Evolutionary conservation across 2,113 vertebrate species (phyloP).

Genomic region (Nothobranchius kuhntae): DNA sequence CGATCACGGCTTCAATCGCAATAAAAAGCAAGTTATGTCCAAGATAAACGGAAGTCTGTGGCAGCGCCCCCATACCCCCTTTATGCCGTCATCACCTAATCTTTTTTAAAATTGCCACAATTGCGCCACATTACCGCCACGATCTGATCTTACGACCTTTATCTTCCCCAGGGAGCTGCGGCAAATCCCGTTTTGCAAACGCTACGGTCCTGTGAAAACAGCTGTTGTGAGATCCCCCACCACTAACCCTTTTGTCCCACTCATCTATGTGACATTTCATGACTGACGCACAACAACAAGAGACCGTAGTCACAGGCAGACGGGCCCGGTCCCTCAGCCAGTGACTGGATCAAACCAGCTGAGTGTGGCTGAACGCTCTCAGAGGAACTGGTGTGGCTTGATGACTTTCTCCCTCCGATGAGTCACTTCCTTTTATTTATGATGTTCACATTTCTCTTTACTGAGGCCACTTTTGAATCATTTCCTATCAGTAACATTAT

Average conservation of each 20-base stretch:
- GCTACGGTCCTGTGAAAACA: too few relatives aligned
- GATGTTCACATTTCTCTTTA: slow-evolving; percentile 43
- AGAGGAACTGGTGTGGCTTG: slow-evolving; percentile 42
- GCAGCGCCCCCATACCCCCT: too few relatives aligned
- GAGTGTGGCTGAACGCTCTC: slow-evolving; percentile 48
- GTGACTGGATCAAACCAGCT: slow-evolving; percentile 59
- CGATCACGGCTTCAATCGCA: too few relatives aligned
- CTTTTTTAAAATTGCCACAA: too few relatives aligned
- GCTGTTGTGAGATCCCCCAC: slow-evolving; percentile 7
- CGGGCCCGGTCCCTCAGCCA: slow-evolving; percentile 32
- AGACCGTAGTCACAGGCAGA: slow-evolving; percentile 55
- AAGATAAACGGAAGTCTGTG: too few relatives aligned
- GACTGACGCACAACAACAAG: slow-evolving; percentile 47
- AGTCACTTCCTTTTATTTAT: slow-evolving; percentile 52
- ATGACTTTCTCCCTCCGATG: slow-evolving; percentile 40
- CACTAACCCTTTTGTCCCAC: slow-evolving; percentile 3
- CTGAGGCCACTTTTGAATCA: slow-evolving; percentile 26
- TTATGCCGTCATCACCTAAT: too few relatives aligned
- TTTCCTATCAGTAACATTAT: not conserved
- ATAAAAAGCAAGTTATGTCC: too few relatives aligned
- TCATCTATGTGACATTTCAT: slow-evolving; percentile 53
- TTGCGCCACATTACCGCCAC: too few relatives aligned
- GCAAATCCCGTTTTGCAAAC: too few relatives aligned
- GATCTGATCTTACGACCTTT: too few relatives aligned
- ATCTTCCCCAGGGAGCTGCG: too few relatives aligned